Evolutionary conservation across 2,888 invertebrate species (phyloP), one percentile per base, ranked within the genome.

Genomic region (Hecatera dysodea): DNA sequence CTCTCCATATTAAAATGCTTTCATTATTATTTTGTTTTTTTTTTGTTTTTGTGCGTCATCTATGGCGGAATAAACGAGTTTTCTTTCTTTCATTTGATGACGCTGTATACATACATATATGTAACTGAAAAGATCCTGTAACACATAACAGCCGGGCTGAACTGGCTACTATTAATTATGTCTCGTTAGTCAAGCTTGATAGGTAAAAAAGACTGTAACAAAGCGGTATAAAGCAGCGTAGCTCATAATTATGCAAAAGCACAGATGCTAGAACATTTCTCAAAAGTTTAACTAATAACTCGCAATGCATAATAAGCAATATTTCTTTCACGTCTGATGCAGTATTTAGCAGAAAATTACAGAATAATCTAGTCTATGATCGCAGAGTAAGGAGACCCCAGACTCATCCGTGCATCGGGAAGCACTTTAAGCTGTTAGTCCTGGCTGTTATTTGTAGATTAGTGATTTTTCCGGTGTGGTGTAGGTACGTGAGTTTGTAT

Each of bases 241-340:
- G 24, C 6, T 80, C 29, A 59, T 27, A 52, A 66, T 56, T 70
- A 59, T 33, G 39, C 46, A 56, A 22, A 52, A 57, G 68, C 80
- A 53, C 60, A 81, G 81, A 52, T 68, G 64, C 64, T 65, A 7
- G 46, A 36, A 12, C 17, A 81, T 78, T 81, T 77, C 52, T 78
- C 78, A 77, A 11, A 9, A 75, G 61, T 48, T 59, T 63, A 60
- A 69, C 36, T 69, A 50, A 80, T 81, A 57, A 62, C 81, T 80
- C 11, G 27, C 36, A 36, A 61, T 42, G 53, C 29, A 67, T 61
- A 77, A 78, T 19, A 52, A 64, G 55, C 66, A 15, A 9, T 71
- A 81, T 63, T 76, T 81, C 66, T 81, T 77, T 60, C 44, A 33
- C 59, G 75, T 61, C 71, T 12, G 2, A 29, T 22, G 55, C 65